Conservation (phyloP, 2,113 vertebrate species). For the Rhinopomastus cyanomelas region DNA sequence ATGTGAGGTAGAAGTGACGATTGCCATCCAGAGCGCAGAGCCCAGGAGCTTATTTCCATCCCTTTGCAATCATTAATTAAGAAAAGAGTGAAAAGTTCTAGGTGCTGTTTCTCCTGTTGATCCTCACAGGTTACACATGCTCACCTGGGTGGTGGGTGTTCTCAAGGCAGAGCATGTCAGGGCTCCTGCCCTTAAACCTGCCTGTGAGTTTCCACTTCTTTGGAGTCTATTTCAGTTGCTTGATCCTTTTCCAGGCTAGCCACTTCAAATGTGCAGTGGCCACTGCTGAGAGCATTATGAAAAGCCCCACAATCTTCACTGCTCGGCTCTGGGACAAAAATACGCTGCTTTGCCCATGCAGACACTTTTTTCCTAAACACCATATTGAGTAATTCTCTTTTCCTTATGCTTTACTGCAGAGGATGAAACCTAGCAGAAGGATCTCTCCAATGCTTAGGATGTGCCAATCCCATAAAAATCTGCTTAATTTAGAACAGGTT, state of each 20-base stretch:
- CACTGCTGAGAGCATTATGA: background rate
- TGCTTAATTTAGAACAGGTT: conserved; percentile 49
- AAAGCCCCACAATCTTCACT: background rate
- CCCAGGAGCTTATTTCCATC: background rate
- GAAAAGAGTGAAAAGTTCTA: background rate
- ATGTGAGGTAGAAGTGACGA: fast-evolving
- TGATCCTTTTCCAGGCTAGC: background rate
- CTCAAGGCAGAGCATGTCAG: background rate
- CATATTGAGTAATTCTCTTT: conserved; percentile 17
- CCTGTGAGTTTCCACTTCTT: background rate
- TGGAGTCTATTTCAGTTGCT: background rate
- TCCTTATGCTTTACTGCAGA: conserved; percentile 35
- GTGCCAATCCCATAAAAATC: conserved; percentile 23
- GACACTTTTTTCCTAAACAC: background rate
- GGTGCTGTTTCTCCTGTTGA: background rate
- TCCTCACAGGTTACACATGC: background rate
- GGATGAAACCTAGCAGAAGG: conserved; percentile 16
- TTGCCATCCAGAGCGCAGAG: background rate
- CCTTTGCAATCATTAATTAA: background rate
- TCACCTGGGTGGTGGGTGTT: background rate
- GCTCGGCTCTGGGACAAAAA: background rate
- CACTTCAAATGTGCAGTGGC: background rate
- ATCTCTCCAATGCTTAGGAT: conserved; percentile 10
- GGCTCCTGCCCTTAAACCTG: background rate
- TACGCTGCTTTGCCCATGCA: background rate